Conservation (phyloP, 2,113 vertebrate genomes). For the Deroptyus accipitrinus region DNA sequence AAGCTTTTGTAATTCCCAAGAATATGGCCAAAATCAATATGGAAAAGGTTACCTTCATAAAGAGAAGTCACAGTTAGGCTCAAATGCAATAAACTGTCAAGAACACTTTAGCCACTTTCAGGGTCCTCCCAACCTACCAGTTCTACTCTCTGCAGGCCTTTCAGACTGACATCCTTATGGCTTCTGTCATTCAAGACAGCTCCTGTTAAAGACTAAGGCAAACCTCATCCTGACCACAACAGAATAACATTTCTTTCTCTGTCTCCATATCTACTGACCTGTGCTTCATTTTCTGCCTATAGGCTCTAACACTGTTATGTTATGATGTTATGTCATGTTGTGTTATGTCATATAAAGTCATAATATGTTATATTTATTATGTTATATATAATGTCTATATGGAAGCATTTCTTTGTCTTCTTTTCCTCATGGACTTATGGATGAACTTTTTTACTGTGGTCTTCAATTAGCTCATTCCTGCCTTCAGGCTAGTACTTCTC, state of each 20-base stretch:
- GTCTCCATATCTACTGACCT: background rate
- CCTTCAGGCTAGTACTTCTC: background rate
- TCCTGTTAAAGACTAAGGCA: background rate
- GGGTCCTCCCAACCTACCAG: background rate
- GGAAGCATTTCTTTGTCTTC: background rate
- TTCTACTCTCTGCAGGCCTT: background rate
- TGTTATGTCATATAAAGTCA: background rate
- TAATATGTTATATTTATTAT: background rate
- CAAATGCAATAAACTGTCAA: background rate
- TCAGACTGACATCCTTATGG: background rate
- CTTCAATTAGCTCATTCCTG: conserved; percentile 14
- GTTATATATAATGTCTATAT: background rate
- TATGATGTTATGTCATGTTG: background rate
- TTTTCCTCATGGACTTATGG: background rate
- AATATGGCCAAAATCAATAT: conserved; percentile 99
- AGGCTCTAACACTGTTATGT: background rate
- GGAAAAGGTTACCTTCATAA: conserved; percentile 92
- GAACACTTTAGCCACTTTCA: background rate
- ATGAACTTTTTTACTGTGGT: background rate
- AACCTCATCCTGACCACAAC: background rate
- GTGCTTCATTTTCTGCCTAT: background rate
- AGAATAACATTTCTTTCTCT: background rate
- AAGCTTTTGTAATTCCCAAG: conserved; percentile 99
- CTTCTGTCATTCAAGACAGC: background rate
- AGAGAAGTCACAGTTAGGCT: conserved; percentile 11